A percentile compares a stretch with the other conserved stretches of the same genome.
Conservation (phyloP, 2,113 vertebrate genomes). For the Parus major region DNA sequence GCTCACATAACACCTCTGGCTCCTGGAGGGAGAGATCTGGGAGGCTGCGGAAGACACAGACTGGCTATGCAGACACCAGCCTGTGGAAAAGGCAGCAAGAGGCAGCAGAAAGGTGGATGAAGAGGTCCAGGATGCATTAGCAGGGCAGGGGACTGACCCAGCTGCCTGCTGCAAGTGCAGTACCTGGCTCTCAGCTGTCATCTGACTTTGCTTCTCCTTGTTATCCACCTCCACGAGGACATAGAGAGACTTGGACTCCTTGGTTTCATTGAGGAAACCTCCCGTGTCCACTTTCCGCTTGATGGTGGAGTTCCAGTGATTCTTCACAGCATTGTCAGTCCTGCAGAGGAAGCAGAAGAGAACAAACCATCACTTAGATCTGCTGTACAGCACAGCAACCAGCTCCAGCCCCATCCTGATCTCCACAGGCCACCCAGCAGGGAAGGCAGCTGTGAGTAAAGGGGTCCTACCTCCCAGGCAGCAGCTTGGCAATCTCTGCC, state of each 20-base stretch:
- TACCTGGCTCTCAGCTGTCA: slow-evolving; percentile 64
- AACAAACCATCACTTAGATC: not conserved
- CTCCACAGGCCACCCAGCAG: not conserved
- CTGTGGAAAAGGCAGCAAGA: not conserved
- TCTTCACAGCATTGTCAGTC: slow-evolving; percentile 98
- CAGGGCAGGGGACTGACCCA: not conserved
- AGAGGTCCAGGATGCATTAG: not conserved
- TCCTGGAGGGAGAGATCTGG: not conserved
- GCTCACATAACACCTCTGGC: not conserved
- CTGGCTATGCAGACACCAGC: not conserved
- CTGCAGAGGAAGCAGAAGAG: slow-evolving; percentile 62
- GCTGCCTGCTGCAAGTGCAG: not conserved
- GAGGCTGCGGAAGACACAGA: not conserved
- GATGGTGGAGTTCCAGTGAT: slow-evolving; percentile 99
- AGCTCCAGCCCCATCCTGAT: not conserved
- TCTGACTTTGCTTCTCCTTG: slow-evolving; percentile 71
- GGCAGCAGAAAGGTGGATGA: not conserved
- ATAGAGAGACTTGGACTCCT: slow-evolving; percentile 69
- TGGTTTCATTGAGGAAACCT: slow-evolving; percentile 81
- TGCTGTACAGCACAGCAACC: not conserved
- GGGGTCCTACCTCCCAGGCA: slow-evolving; percentile 88
- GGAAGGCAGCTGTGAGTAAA: not conserved
- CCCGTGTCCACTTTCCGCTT: slow-evolving; percentile 94
- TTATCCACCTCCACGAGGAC: slow-evolving; percentile 79
- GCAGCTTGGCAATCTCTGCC: slow-evolving; percentile 96